phyloP scores from a whole-genome alignment of 2,888 invertebrate genomes.

The Xestia sexstrigata region DNA sequence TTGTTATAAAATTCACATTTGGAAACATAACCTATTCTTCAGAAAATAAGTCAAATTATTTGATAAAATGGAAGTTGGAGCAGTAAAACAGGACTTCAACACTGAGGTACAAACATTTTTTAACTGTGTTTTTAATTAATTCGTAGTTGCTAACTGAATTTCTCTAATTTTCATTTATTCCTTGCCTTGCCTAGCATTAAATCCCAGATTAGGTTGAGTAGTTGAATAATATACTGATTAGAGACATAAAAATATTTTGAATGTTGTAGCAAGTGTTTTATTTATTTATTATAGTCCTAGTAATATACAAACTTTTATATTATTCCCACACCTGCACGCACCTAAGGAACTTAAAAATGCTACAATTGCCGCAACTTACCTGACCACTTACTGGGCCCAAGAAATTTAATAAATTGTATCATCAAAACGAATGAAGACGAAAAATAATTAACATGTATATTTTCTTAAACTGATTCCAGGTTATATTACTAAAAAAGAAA shows the following conservation, averaged over 20 bases:
- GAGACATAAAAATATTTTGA: background rate
- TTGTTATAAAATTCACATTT: background rate
- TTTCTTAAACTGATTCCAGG: conserved; percentile 73
- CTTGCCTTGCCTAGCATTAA: background rate
- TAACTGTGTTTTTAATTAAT: background rate
- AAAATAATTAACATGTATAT: background rate
- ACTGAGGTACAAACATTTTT: conserved; percentile 79
- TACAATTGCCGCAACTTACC: background rate
- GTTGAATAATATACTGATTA: background rate
- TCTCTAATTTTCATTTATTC: rapidly evolving
- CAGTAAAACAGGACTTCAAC: conserved; percentile 88
- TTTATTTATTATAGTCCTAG: background rate
- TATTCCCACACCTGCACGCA: background rate
- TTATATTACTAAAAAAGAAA: conserved; percentile 84
- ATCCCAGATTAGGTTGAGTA: background rate
- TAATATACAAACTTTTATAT: background rate
- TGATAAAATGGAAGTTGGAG: conserved; percentile 86
- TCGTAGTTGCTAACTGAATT: background rate
- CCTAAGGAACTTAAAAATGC: background rate
- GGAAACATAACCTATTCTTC: conserved; percentile 68
- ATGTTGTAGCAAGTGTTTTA: background rate
- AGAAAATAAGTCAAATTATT: conserved; percentile 15
- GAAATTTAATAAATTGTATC: background rate
- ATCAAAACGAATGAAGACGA: background rate
- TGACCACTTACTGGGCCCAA: background rate